Percentiles rank a stretch among this genome's conserved stretches.
Conservation (phyloP, 2,888 invertebrate species). For the Nomada goodeniana region DNA sequence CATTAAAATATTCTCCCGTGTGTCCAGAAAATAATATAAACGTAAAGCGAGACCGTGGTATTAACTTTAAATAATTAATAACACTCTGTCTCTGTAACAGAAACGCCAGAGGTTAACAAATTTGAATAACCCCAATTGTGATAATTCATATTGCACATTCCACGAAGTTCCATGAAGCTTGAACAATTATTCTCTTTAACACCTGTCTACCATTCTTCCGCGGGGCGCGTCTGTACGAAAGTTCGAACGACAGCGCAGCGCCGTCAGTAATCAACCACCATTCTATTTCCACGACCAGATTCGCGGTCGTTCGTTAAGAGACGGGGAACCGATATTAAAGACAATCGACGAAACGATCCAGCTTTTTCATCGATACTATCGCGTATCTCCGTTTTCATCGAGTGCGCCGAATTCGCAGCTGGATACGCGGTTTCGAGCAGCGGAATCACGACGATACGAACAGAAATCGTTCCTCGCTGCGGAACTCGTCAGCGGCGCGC, state of each 20-base stretch:
- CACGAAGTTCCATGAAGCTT: too few species aligned
- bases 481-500: conserved; percentile 22
- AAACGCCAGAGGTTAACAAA: too few species aligned
- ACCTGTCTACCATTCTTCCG: neutral
- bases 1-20: too few species aligned
- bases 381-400: conserved; percentile 2
- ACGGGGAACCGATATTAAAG: conserved; percentile 49
- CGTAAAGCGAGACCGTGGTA: too few species aligned
- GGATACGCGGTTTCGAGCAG: neutral
- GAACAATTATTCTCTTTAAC: neutral
- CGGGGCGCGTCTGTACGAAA: conserved; percentile 2
- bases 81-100: too few species aligned
- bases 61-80: too few species aligned
- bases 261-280: conserved; percentile 6
- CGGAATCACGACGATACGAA: conserved; percentile 7
- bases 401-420: conserved; percentile 3
- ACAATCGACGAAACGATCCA: conserved; percentile 40
- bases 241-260: conserved; percentile 28
- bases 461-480: conserved; percentile 24
- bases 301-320: conserved; percentile 18
- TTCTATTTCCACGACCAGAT: conserved; percentile 31
- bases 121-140: too few species aligned
- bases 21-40: too few species aligned
- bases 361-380: conserved; percentile 12
- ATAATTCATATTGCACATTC: too few species aligned